Evolutionary conservation across 2,797 vertebrate genomes (phyloP).

Genomic region (Thunnus albacares): DNA sequence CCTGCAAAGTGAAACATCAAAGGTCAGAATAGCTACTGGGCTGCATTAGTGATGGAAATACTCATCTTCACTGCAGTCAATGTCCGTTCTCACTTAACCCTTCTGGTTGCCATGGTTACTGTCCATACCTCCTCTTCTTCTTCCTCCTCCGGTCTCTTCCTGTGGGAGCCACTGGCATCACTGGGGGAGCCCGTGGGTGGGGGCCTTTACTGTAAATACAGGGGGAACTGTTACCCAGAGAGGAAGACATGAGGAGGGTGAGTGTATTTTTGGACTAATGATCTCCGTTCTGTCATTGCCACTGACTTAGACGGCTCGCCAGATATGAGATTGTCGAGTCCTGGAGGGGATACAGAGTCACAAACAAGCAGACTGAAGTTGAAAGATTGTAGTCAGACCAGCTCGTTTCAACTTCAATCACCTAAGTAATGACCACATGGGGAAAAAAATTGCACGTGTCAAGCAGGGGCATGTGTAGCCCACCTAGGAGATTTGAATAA

Average conservation of each 20-base stretch:
- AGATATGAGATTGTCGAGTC: conserved; percentile 17
- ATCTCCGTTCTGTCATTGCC: conserved; percentile 20
- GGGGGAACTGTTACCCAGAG: conserved; percentile 29
- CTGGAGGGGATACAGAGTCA: conserved; percentile 4
- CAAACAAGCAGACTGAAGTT: conserved; percentile 17
- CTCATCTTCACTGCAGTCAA: conserved; percentile 52
- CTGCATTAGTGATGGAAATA: conserved; percentile 41
- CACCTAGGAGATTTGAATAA: conserved; percentile 62
- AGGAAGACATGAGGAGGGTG: neutral
- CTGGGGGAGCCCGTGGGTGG: conserved; percentile 11
- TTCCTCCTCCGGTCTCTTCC: conserved; percentile 45
- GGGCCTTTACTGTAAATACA: conserved; percentile 15
- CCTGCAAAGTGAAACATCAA: conserved; percentile 44
- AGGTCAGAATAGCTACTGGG: conserved; percentile 41
- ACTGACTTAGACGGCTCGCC: neutral
- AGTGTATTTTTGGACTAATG: conserved; percentile 7
- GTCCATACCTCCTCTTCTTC: conserved; percentile 37
- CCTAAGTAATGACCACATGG: conserved; percentile 26
- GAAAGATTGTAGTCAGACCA: neutral
- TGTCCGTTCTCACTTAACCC: conserved; percentile 38
- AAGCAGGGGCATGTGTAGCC: conserved; percentile 2
- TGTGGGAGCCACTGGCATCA: conserved; percentile 29
- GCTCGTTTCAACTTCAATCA: conserved; percentile 44
- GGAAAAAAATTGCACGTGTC: conserved; percentile 14
- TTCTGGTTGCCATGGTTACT: conserved; percentile 69